Base-by-base conservation (phyloP, 2,888 invertebrate species). In the Alentia gelatinosa region DNA sequence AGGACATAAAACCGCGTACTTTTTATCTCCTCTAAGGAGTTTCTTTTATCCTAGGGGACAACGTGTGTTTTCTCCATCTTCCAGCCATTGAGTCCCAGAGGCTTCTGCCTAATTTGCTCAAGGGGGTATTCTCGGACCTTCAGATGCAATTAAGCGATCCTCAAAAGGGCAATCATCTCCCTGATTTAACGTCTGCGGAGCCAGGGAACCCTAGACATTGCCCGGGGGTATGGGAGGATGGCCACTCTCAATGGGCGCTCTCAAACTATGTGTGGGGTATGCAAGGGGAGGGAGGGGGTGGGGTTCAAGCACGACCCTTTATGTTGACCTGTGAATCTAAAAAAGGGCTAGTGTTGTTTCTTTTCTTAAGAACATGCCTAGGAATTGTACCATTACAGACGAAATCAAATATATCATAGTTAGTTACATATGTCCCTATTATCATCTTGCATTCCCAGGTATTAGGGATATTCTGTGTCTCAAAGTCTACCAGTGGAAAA, bases 61-160 rank as follows among this genome's bases (percentile, higher is more conserved):
- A 30, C 30, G 68, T 68, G 68, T 30, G 68, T 68, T 68, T 68
- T 68, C 33, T 19, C 68, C 68, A 68, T 68, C 68, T 68, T 68
- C 68, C 33, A 68, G 33, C 26, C 68, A 30, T 68, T 68, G 33
- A 30, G 30, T 68, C 68, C 68, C 68, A 68, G 30, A 26, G 33
- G 30, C 68, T 33, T 68, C 33, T 33, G 9, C 42, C 86, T 50
- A 50, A 86, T 47, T 42, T 47, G 86, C 86, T 86, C 86, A 47
- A 86, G 86, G 47, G 86, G 50, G 50, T 42, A 86, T 42, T 86
- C 33, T 86, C n/a, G 33, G 33, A 19, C 30, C 33, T 42, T 42
- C 50, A 86, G 86, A 86, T 12, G 33, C 47, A 47, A 47, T 86
- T 86, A 86, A 86, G 86, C 30, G 50, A 86, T 86, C 86, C 86